Evolutionary conservation across 2,113 vertebrate genomes (phyloP).

Genomic region (Casuarius casuarius): DNA sequence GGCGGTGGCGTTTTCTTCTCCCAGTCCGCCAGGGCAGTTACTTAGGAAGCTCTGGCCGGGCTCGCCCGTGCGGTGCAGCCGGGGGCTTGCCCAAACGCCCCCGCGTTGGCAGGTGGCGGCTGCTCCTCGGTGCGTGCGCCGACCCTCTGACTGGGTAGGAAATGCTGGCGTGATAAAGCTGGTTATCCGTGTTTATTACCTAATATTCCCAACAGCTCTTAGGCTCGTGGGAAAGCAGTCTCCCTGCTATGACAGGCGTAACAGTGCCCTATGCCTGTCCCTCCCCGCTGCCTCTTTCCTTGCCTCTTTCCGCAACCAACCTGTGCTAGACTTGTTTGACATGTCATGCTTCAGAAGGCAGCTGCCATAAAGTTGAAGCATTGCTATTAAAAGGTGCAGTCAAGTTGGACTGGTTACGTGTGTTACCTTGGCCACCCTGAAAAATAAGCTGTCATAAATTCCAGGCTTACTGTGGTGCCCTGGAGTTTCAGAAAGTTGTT

Average conservation of each 20-base stretch:
- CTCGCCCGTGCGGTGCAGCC: neutral
- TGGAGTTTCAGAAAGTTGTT: neutral
- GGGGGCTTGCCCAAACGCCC: fast-evolving
- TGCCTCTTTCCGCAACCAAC: neutral
- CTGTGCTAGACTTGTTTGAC: neutral
- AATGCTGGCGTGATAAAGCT: neutral
- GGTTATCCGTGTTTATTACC: fast-evolving
- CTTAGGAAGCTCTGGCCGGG: fast-evolving
- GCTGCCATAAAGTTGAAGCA: fast-evolving
- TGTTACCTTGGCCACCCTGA: neutral
- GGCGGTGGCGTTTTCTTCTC: neutral
- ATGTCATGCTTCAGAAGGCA: fast-evolving
- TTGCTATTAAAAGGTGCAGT: fast-evolving
- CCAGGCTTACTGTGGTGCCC: neutral
- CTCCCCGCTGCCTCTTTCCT: neutral
- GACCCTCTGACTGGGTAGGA: neutral
- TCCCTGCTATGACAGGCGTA: neutral
- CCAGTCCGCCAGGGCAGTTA: fast-evolving
- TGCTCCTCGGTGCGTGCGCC: too few relatives aligned
- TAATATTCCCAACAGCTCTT: neutral
- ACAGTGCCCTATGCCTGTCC: fast-evolving
- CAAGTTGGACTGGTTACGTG: neutral
- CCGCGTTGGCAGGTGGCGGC: neutral
- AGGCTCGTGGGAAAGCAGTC: fast-evolving
- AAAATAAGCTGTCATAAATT: fast-evolving